Evolutionary conservation across 2,888 invertebrate genomes (phyloP), one percentile per base, ranked within the genome.

Genomic region (Sthenelais limicola): DNA sequence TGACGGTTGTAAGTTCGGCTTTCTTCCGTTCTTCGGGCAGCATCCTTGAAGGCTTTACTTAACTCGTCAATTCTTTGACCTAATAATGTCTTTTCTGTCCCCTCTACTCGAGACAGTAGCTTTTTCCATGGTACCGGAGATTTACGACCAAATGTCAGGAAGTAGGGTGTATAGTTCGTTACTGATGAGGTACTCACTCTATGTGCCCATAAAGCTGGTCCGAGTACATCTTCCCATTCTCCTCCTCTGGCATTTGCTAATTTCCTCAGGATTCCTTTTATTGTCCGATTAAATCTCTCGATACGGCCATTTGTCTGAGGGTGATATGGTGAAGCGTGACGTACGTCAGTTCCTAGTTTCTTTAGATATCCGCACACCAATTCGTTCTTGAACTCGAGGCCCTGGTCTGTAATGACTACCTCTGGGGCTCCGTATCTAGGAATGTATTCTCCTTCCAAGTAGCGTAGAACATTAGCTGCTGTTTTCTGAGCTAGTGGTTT

Each of bases 1-100:
- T 56, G 28, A 56, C 24, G 56, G 28, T 56, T 56, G 56, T 56
- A 56, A 18, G 18, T 56, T n/a, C 56, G 56, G 56, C 56, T 56
- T n/a, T n/a, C n/a, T n/a, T n/a, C n/a, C n/a, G n/a, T n/a, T n/a
- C n/a, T n/a, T n/a, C n/a, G n/a, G n/a, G 56, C 56, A 7, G 56
- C 56, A 24, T 56, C 56, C 32, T 56, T 21, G 56, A 56, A 56
- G 56, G 56, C 56, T 24, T 56, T 18, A 4, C 28, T 32, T 9
- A 56, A 18, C 26, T 9, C 4, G 12, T 56, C 56, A n/a, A n/a
- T n/a, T n/a, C n/a, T n/a, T n/a, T n/a, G n/a, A n/a, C n/a, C n/a
- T n/a, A n/a, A n/a, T n/a, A n/a, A n/a, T n/a, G n/a, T n/a, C n/a
- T n/a, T n/a, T n/a, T n/a, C n/a, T n/a, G n/a, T n/a, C n/a, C n/a